Evolutionary conservation across 2,888 invertebrate genomes (phyloP).

Genomic region (Cetonia aurata): DNA sequence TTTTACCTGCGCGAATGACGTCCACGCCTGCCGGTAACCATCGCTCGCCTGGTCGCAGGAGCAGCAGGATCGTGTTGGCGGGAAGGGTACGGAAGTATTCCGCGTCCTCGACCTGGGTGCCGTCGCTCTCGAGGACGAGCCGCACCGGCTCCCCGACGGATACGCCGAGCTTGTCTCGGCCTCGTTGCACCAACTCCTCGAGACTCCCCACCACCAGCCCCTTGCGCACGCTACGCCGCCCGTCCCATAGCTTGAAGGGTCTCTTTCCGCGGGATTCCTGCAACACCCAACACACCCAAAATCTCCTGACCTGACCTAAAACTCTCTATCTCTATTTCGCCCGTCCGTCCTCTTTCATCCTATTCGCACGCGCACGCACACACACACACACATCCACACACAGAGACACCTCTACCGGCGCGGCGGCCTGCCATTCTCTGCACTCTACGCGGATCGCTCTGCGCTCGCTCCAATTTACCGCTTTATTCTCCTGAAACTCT

Average conservation of each 20-base stretch:
- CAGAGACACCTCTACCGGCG: background rate
- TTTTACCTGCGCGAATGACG: constrained; percentile 92
- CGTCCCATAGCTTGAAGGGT: constrained; percentile 98
- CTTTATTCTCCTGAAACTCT: background rate
- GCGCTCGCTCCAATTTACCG: constrained; percentile 6
- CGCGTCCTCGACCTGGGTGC: constrained; percentile 96
- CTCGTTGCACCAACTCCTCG: constrained; percentile 79
- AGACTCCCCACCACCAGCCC: constrained; percentile 93
- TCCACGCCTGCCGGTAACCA: constrained; percentile 96
- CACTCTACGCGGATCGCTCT: too few relatives aligned
- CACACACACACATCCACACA: background rate
- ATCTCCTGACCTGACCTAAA: constrained; percentile 59
- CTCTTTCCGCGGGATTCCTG: constrained; percentile 96
- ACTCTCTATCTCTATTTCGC: constrained; percentile 54
- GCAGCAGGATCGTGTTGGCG: constrained; percentile 89
- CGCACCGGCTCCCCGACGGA: constrained; percentile 88
- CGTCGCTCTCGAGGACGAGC: constrained; percentile 94
- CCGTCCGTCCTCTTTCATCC: constrained; percentile 5
- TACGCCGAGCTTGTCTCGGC: constrained; percentile 91
- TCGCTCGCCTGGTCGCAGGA: constrained; percentile 90
- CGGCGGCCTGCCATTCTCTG: background rate
- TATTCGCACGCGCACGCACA: background rate
- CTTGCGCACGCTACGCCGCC: constrained; percentile 93
- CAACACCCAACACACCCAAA: constrained; percentile 64
- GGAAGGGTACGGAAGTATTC: constrained; percentile 95